Evolutionary conservation across 2,888 invertebrate genomes (phyloP), one percentile per base, ranked within the genome.

Genomic region (Frankliniella intonsa): DNA sequence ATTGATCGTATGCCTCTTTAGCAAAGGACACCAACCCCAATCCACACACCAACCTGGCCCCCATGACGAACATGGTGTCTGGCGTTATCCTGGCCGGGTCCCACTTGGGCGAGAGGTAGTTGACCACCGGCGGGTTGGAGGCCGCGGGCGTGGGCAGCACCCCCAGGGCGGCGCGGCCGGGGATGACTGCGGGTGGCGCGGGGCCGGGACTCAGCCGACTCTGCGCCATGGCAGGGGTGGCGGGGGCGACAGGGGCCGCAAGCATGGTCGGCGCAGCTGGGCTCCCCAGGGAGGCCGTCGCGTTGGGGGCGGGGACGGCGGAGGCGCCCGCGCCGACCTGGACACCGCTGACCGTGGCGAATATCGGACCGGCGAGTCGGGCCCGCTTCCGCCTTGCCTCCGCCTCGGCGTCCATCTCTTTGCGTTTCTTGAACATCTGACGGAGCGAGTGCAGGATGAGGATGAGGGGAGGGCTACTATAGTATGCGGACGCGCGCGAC

Each of bases 1-100:
- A n/a, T n/a, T n/a, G n/a, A n/a, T n/a, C n/a, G n/a, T n/a, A n/a
- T n/a, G n/a, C n/a, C n/a, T n/a, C n/a, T n/a, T n/a, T n/a, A n/a
- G n/a, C n/a, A n/a, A n/a, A n/a, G n/a, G n/a, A 38, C 38, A 38
- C 38, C 38, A 38, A 5, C 38, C 38, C 38, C 38, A 38, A 5
- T 38, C 38, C 38, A 5, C 38, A 38, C 38, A 38, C 38, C 38
- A 38, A 89, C 89, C 92, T 92, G 83, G 94, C 93, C 50, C 94
- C 94, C 93, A 95, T 94, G 81, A 95, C 93, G 87, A 95, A 95
- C 81, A 92, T 86, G 0, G 94, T 94, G n/a, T 93, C 92, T 81
- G 90, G 89, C n/a, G 90, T 91, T 50, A 95, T 90, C 84, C 94
- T 89, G 0, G 91, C 91, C 0, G 94, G 92, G 86, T 94, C 93